Evolutionary conservation across 2,797 vertebrate genomes (phyloP).

Genomic region (Champsocephalus gunnari): DNA sequence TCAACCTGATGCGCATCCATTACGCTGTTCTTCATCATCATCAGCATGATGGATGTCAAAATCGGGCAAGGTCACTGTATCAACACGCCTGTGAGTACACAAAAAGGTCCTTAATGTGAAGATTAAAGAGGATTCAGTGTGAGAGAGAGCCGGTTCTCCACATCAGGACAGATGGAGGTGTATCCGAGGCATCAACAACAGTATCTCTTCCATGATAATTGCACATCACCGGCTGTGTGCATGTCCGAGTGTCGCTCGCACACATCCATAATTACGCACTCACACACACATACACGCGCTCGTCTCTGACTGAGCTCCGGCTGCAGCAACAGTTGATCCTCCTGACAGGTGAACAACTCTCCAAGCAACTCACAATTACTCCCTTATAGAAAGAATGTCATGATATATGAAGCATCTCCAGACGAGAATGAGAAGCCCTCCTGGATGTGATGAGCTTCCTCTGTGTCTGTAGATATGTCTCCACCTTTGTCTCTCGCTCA

Average conservation of each 20-base stretch:
- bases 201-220: constrained; percentile 80
- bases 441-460: constrained; percentile 71
- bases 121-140: too few relatives aligned
- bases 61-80: constrained; percentile 79
- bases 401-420: constrained; percentile 77
- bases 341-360: constrained; percentile 62
- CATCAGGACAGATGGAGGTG: constrained; percentile 78
- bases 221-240: constrained; percentile 58
- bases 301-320: constrained; percentile 61
- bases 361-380: constrained; percentile 65
- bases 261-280: constrained; percentile 65
- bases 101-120: too few relatives aligned
- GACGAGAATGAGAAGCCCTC: constrained; percentile 58
- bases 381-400: constrained; percentile 74
- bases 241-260: constrained; percentile 65
- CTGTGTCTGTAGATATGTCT: constrained; percentile 60
- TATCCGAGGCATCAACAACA: constrained; percentile 76
- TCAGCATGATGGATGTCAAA: constrained; percentile 81
- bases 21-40: constrained; percentile 93
- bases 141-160: constrained; percentile 45
- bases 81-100: constrained; percentile 2
- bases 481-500: constrained; percentile 58
- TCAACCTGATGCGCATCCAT: constrained; percentile 95
- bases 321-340: constrained; percentile 87
- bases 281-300: constrained; percentile 34